Percentiles rank a stretch among this genome's conserved stretches.
Evolutionary conservation across 2,113 vertebrate species (phyloP).

Genomic region (Lynx canadensis): DNA sequence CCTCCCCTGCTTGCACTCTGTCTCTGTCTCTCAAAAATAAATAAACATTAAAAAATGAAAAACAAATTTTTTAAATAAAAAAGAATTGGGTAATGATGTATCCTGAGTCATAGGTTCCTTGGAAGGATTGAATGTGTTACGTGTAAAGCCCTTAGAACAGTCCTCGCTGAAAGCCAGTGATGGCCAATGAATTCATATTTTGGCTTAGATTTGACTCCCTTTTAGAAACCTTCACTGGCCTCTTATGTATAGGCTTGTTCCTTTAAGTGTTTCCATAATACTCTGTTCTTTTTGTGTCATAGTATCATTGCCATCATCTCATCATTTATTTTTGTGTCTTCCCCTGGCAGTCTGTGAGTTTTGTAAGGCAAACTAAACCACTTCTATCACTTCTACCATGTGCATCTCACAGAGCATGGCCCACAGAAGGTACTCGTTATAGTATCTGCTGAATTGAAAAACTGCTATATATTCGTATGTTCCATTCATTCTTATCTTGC

Average conservation of each 20-base stretch:
- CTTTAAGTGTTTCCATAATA: constrained; percentile 28
- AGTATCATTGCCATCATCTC: not conserved
- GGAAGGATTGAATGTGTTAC: not conserved
- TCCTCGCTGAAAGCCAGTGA: not conserved
- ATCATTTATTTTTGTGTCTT: not conserved
- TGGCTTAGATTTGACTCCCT: not conserved
- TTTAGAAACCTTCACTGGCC: not conserved
- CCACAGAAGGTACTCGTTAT: not conserved
- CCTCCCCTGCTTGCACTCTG: too few species aligned
- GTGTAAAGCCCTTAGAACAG: not conserved
- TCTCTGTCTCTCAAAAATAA: too few species aligned
- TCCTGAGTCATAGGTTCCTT: not conserved
- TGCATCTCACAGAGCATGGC: not conserved
- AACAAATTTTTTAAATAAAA: too few species aligned
- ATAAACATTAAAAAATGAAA: too few species aligned
- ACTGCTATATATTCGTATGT: not conserved
- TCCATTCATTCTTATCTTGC: not conserved
- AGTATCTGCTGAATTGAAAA: not conserved
- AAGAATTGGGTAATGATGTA: not conserved
- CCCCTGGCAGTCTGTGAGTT: not conserved
- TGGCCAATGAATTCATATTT: not conserved
- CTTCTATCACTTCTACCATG: not conserved
- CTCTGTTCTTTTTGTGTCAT: not conserved
- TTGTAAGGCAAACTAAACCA: not conserved
- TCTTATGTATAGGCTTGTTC: not conserved